These are phyloP conservation scores for Smithornis capensis DNA, from an alignment of 2,113 vertebrate genomes.

Conservation along the genomic window DNA sequence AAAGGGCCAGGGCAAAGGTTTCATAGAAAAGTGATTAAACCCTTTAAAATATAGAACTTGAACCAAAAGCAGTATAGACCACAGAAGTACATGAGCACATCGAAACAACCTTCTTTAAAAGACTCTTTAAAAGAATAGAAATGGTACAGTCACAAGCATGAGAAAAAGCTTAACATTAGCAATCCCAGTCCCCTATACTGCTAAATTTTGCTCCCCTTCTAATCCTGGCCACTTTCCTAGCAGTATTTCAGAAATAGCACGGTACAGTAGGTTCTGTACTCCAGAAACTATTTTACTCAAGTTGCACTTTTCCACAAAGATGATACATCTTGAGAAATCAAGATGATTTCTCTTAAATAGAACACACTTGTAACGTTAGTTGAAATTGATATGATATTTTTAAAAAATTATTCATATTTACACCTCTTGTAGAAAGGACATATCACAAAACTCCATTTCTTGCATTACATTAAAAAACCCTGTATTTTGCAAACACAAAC, in stretches of 20 bases:
- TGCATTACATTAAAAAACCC: not conserved
- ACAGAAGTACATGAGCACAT: not conserved
- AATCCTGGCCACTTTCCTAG: constrained; percentile 52
- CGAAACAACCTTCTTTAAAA: not conserved
- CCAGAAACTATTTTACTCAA: not conserved
- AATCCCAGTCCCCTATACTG: not conserved
- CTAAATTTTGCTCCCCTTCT: constrained; percentile 46
- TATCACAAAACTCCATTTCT: not conserved
- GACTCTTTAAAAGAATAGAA: not conserved
- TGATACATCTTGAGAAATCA: not conserved
- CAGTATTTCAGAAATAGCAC: constrained; percentile 49
- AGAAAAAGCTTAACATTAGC: not conserved
- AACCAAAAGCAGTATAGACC: not conserved
- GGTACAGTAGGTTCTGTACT: constrained; percentile 27
- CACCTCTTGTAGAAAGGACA: not conserved
- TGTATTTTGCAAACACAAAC: not conserved
- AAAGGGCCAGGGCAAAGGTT: not conserved
- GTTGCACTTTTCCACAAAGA: not conserved
- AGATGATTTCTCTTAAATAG: not conserved
- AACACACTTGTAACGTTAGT: not conserved
- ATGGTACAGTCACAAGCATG: not conserved
- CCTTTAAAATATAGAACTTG: not conserved
- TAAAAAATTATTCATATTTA: no score
- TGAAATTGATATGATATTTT: not conserved
- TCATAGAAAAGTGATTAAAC: not conserved